phyloP scores from a whole-genome alignment of 2,113 vertebrate genomes.

The Chlamydotis undulata region DNA sequence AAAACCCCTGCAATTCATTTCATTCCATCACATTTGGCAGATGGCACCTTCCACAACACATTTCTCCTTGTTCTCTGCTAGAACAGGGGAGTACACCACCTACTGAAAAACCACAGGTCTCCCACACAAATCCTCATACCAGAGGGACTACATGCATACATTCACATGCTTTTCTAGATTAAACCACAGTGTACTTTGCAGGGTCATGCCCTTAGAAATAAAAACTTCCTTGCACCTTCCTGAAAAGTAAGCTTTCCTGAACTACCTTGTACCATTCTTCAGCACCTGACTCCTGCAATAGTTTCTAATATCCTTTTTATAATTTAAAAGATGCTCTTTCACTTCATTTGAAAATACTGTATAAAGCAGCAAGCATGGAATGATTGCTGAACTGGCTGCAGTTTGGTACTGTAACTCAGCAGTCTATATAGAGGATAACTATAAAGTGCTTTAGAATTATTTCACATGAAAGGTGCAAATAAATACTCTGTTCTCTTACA shows the following conservation, averaged over 20 bases:
- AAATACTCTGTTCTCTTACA: not conserved
- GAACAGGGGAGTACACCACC: constrained; percentile 47
- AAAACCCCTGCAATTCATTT: not conserved
- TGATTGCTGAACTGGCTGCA: not conserved
- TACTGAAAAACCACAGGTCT: constrained; percentile 53
- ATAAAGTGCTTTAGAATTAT: constrained; percentile 26
- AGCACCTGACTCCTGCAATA: not conserved
- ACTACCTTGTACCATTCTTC: not conserved
- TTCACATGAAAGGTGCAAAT: constrained; percentile 18
- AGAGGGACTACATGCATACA: not conserved
- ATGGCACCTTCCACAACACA: constrained; percentile 44
- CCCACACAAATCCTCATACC: constrained; percentile 28
- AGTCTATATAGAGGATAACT: not conserved
- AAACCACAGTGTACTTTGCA: not conserved
- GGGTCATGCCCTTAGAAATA: not conserved
- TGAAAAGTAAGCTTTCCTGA: not conserved
- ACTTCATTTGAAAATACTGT: not conserved
- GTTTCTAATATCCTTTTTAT: not conserved
- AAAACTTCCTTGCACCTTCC: not conserved
- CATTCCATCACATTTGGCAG: constrained; percentile 11
- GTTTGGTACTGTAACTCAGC: not conserved
- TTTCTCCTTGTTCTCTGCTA: constrained; percentile 29
- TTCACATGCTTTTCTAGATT: not conserved
- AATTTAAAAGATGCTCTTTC: not conserved
- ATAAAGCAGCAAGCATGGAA: not conserved